These are phyloP conservation scores for Zaprionus lineosus DNA, from an alignment of 2,888 invertebrate species.

Conservation along the genomic window DNA sequence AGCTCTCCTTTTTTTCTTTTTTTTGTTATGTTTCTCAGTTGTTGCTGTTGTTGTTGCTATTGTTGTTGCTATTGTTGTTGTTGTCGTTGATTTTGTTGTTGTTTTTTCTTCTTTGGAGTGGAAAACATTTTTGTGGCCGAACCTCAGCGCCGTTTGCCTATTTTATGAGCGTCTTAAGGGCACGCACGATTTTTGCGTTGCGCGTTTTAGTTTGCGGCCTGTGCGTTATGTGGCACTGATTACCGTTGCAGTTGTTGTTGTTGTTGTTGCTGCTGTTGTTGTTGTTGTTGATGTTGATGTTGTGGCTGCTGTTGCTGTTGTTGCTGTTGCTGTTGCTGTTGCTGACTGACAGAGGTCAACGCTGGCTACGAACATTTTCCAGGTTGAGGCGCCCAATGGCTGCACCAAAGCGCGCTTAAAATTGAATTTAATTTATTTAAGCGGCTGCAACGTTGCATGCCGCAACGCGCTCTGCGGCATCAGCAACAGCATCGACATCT, in stretches of 20 bases:
- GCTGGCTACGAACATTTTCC: conserved; percentile 50
- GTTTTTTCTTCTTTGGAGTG: conserved; percentile 47
- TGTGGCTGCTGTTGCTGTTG: conserved; percentile 10
- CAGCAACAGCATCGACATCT: conserved; percentile 14
- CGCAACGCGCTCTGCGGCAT: conserved; percentile 4
- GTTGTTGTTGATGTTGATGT: conserved; percentile 8
- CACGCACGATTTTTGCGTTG: conserved; percentile 78
- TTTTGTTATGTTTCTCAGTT: conserved; percentile 5
- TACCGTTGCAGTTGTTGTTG: conserved; percentile 61
- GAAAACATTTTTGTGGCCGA: conserved; percentile 65
- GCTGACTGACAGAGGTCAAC: conserved; percentile 54
- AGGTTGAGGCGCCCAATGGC: conserved; percentile 51
- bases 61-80: conserved; percentile 11
- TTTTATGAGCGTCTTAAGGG: conserved; percentile 78
- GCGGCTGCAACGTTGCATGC: conserved; percentile 32
- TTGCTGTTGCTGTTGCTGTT: conserved; percentile 14
- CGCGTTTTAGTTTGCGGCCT: conserved; percentile 69
- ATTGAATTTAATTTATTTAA: conserved; percentile 73
- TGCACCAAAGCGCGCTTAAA: conserved; percentile 43
- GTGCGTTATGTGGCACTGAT: conserved; percentile 77
- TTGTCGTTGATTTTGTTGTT: conserved; percentile 11
- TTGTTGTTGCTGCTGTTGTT: conserved; percentile 8
- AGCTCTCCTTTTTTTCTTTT: conserved; percentile 2
- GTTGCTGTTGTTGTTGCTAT: conserved; percentile 6
- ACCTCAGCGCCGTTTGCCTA: conserved; percentile 67